Conservation (phyloP, 2,113 vertebrate species). For the Anser brachyrhynchus region DNA sequence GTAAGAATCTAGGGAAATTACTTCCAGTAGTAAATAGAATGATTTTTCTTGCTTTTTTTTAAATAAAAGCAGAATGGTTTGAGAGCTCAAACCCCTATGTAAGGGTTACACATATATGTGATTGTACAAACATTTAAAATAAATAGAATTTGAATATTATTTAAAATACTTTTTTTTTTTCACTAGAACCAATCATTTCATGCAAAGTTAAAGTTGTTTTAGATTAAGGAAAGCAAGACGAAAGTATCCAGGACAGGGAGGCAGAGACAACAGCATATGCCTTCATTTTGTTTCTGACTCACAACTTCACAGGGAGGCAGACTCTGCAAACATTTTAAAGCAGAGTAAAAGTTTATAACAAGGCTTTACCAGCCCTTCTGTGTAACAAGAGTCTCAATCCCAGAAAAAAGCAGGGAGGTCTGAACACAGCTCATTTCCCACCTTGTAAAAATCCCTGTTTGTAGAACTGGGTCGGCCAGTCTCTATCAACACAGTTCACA, state of each 20-base stretch:
- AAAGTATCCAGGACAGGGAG: neutral
- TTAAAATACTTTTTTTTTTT: neutral
- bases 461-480: neutral
- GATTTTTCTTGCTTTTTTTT: neutral
- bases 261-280: neutral
- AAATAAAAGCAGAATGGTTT: neutral
- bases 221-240: neutral
- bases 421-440: neutral
- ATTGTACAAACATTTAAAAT: neutral
- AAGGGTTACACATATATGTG: neutral
- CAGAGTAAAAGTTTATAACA: neutral
- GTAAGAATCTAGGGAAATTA: neutral
- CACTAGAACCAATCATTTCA: neutral
- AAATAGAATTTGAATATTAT: neutral
- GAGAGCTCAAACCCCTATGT: neutral
- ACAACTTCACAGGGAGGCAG: neutral
- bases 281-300: neutral
- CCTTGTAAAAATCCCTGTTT: neutral
- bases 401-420: neutral
- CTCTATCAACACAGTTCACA: neutral
- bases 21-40: neutral
- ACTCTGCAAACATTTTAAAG: neutral
- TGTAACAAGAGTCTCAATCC: neutral
- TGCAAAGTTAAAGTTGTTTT: neutral
- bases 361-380: neutral